phyloP scores from a whole-genome alignment of 2,797 vertebrate genomes.

The Scyliorhinus canicula region DNA sequence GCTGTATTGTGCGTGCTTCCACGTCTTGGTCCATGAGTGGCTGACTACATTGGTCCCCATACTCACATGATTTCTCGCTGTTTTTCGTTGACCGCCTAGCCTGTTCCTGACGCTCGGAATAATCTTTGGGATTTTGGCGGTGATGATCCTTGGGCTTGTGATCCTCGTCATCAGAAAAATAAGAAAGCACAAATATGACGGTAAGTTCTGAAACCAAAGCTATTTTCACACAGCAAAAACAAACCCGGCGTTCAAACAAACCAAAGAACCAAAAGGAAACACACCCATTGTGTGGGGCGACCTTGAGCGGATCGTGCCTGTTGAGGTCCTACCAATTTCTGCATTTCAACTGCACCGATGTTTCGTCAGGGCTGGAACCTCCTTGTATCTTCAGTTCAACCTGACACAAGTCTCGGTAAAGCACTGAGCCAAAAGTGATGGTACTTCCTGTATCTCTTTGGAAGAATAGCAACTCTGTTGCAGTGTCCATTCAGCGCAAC shows the following conservation, averaged over 20 bases:
- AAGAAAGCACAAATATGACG: background rate
- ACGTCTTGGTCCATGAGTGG: background rate
- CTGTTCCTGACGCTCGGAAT: background rate
- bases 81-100: background rate
- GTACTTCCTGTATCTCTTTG: conserved; percentile 7
- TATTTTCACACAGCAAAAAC: background rate
- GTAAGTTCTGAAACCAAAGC: background rate
- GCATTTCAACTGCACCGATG: background rate
- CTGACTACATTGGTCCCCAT: background rate
- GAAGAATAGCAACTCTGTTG: conserved; percentile 33
- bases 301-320: background rate
- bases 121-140: background rate
- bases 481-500: background rate
- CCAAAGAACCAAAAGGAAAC: background rate
- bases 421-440: background rate
- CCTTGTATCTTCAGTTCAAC: background rate
- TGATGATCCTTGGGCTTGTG: background rate
- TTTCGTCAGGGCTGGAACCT: background rate
- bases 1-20: background rate
- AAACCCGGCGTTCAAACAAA: background rate
- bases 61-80: background rate
- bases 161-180: conserved; percentile 18
- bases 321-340: background rate
- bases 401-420: background rate
- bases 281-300: background rate